Base-by-base conservation (phyloP, 2,113 vertebrate genomes). In the Phaethornis superciliosus region DNA sequence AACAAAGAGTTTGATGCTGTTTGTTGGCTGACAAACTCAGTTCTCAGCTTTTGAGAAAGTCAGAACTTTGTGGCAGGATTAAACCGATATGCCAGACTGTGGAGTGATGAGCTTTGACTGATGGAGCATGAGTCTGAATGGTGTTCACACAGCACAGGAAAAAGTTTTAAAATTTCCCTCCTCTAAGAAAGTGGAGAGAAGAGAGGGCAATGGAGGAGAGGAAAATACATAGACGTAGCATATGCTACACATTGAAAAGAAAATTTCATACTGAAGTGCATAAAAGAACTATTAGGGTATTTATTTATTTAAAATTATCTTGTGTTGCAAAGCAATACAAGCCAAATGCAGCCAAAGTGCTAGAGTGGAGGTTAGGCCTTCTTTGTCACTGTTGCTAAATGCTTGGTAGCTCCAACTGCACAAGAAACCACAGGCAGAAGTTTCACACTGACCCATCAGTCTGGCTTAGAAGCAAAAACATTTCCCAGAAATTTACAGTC, bases 11-110 rank as follows among this genome's bases (percentile, higher is more conserved):
- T 78, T 91, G 89, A 96, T 88, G 93, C 94, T 95, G 55, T 78
- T 97, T 90, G 86, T 93, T 95, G 85, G 86, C 89, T 95, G 92
- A 97, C 92, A 96, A 96, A 96, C 52, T 94, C 90, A 91, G 88
- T 95, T 95, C 96, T 95, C 94, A 94, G 81, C 88, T 83, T 95
- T 63, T 76, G 49, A 88, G 88, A 95, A 81, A 96, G 63, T 42
- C 71, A 42, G 89, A 85, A 88, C 40, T 65, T 70, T 30, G 3
- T 88, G 52, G 54, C 86, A 76, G 77, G 62, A 67, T 78, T 32
- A 85, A 90, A 56, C 78, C 90, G 88, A 91, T 89, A 52, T 65
- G 44, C 75, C 84, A 74, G 90, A 62, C 94, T 93, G 89, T 63
- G 35, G 88, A 96, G 81, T 87, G 88, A 91, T 78, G 93, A 88